Evolutionary conservation across 2,888 invertebrate genomes (phyloP), one percentile per base, ranked within the genome.

Genomic region (Bugula neritina): DNA sequence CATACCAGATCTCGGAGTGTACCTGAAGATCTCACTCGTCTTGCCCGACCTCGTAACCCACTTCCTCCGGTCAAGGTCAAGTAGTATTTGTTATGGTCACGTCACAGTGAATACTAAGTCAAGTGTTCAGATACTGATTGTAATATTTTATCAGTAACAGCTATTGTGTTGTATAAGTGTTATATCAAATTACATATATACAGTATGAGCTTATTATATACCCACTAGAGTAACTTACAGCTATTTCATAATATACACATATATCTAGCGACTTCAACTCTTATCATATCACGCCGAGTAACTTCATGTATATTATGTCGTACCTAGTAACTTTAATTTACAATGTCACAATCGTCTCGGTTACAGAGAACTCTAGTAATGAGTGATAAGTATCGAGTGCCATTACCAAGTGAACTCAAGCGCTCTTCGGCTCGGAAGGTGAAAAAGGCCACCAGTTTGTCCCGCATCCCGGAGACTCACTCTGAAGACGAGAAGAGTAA

Each of bases 371-470:
- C 27, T 13, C 10, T 63, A 27, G 25, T 55, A 17, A 17, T 10
- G 10, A 25, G 25, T 25, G 63, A 63, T 13, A 25, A 31, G 31
- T 13, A 13, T 13, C 21, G 63, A 63, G 63, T 63, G 5, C 27
- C 27, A 2, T 63, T 31, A 2, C 63, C 63, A 21, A 63, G 63
- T 27, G 63, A 63, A 3, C 10, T 63, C 29, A 63, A 63, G 31
- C 63, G 63, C 10, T 57, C 57, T 10, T 21, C 21, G 10, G 13
- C 57, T 5, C 2, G 31, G 63, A 63, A 31, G 63, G 63, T 63
- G 31, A 63, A 63, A n/a, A 63, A 63, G 31, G 63, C 63, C 5
- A 63, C 63, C 2, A 63, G 63, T 63, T 31, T 63, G 2, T 63
- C 63, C 5, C 27, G 63, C 5, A 63, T 63, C 13, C 63, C 63